These are phyloP conservation scores for Papilio demoleus DNA, from an alignment of 2,888 invertebrate genomes.

Conservation along the genomic window DNA sequence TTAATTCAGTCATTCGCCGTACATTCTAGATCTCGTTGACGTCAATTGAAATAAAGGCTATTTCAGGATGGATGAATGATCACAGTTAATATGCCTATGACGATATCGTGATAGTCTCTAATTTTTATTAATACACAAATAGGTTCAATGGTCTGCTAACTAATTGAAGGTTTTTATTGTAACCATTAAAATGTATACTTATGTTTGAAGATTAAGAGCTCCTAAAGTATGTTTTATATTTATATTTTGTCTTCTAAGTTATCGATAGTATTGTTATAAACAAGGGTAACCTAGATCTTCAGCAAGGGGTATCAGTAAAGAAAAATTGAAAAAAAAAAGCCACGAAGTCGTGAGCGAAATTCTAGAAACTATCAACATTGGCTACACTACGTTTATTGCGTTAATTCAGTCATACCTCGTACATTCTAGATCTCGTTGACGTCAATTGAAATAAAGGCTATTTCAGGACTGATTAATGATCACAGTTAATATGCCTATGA, in stretches of 20 bases:
- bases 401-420: conserved; percentile 11
- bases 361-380: background rate
- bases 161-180: no score
- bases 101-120: conserved; percentile 5
- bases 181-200: no score
- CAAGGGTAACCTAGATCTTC: no score
- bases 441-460: conserved; percentile 17
- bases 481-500: background rate
- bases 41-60: conserved; percentile 17
- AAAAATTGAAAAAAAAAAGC: background rate
- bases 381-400: background rate
- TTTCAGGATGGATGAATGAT: conserved; percentile 17
- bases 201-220: no score
- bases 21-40: conserved; percentile 22
- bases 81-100: background rate
- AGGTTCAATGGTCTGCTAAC: background rate
- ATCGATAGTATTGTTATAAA: no score
- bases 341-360: background rate
- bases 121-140: background rate
- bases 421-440: conserved; percentile 22
- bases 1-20: conserved; percentile 11
- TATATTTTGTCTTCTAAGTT: no score
- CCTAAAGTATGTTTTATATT: no score
- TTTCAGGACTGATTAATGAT: conserved; percentile 15
- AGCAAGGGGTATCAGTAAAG: no score